phyloP scores from a whole-genome alignment of 2,113 vertebrate genomes.

The Turdus rufiventris region DNA sequence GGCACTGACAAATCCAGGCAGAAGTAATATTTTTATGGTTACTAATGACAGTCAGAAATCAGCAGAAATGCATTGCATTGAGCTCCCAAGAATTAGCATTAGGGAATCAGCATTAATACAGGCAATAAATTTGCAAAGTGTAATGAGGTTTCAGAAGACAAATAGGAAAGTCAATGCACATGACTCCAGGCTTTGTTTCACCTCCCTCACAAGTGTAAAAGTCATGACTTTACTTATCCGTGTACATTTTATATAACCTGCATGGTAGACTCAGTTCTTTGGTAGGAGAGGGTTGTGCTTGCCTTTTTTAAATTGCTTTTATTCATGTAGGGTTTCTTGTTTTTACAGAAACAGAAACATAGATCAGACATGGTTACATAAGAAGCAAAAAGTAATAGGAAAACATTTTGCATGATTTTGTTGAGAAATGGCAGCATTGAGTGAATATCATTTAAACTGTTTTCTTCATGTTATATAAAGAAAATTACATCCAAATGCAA shows the following conservation, averaged over 20 bases:
- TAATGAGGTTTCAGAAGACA: constrained; percentile 29
- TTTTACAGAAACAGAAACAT: not conserved
- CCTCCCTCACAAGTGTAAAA: not conserved
- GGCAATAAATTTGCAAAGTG: constrained; percentile 15
- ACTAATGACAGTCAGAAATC: not conserved
- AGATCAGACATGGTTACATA: not conserved
- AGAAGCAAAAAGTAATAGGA: not conserved
- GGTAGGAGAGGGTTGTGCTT: not conserved
- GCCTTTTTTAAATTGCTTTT: not conserved
- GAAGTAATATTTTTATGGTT: not conserved
- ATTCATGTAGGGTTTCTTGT: not conserved
- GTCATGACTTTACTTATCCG: not conserved
- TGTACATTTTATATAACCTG: constrained; percentile 10
- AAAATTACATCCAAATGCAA: not conserved
- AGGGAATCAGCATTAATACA: constrained; percentile 16
- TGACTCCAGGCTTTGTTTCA: constrained; percentile 49
- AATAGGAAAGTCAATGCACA: constrained; percentile 39
- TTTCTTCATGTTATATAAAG: not conserved
- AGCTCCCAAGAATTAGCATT: not conserved
- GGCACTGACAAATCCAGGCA: not conserved
- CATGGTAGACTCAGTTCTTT: not conserved
- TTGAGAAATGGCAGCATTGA: not conserved
- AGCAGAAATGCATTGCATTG: not conserved
- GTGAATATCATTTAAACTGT: not conserved
- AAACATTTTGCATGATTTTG: not conserved